Base-by-base conservation (phyloP, 2,888 invertebrate species). In the Lymantria dispar region DNA sequence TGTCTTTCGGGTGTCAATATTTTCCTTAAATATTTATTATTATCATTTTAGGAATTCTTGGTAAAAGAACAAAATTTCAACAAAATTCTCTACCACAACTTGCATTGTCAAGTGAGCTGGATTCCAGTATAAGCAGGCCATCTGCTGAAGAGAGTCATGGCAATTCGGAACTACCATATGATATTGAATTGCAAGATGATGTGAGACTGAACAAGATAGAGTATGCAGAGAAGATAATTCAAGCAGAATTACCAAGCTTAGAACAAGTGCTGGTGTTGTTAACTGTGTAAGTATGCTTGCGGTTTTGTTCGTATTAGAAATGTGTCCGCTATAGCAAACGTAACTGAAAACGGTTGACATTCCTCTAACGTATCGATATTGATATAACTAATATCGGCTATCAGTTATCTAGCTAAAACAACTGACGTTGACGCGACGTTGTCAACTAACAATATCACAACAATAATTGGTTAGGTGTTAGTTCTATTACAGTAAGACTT, bases 31-130 rank as follows among this genome's bases (percentile, higher is more conserved):
- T n/a, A n/a, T n/a, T n/a, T n/a, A n/a, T n/a, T n/a, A n/a, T n/a
- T n/a, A n/a, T n/a, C n/a, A 37, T 52, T 70, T 54, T 40, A 89
- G 97, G 98, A 63, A 94, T 95, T 36, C 85, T 99, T 62, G 99
- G 99, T 0, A 96, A 96, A 77, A 93, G 99, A 57, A 99, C 99
- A 8, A 95, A 95, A 70, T 98, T 94, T 77, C 99, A 99, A 80
- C 93, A 95, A 64, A 94, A 94, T 41, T 93, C 95, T 33, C 83
- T 97, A 43, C 94, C 99, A 0, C 99, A 99, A 76, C 90, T 99
- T 12, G 94, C 95, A 38, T 80, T 98, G 0, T 93, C 94, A 65
- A 93, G 97, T 45, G 85, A 89, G 46, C 58, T 93, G 8, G 86
- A 87, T 38, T 68, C 80, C 1, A 81, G 79, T 50, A 72, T 91